phyloP scores from a whole-genome alignment of 1,140 invertebrate species.

The Heliconius nattereri region DNA sequence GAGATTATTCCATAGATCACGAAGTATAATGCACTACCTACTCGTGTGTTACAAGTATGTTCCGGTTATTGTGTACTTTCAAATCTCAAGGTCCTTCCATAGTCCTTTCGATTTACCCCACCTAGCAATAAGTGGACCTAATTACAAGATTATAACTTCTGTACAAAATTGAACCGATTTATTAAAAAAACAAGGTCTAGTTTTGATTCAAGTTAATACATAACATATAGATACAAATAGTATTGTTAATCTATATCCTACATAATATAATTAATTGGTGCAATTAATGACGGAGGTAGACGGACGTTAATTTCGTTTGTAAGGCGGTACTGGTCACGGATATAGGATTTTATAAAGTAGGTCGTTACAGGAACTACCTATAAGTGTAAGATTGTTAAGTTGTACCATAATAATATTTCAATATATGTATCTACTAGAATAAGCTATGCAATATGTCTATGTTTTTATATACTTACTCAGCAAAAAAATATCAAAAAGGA shows the following conservation, averaged over 20 bases:
- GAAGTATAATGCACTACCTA: slow-evolving; percentile 25
- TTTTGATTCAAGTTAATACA: slow-evolving; percentile 12
- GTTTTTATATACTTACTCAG: no score
- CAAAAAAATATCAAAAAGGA: background rate
- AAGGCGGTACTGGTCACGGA: slow-evolving; percentile 54
- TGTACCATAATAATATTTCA: background rate
- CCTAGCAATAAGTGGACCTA: slow-evolving; percentile 49
- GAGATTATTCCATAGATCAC: slow-evolving; percentile 27
- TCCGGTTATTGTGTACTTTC: slow-evolving; percentile 69
- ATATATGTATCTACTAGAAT: no score
- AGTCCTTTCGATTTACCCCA: slow-evolving; percentile 55
- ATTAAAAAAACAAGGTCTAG: slow-evolving; percentile 14
- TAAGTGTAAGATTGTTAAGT: background rate
- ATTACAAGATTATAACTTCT: slow-evolving; percentile 37
- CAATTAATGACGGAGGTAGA: slow-evolving; percentile 40
- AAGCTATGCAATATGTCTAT: no score
- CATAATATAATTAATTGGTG: slow-evolving; percentile 46
- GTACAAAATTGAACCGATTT: slow-evolving; percentile 19
- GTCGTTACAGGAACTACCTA: background rate
- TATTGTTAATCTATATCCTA: slow-evolving; percentile 41
- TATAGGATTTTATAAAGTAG: slow-evolving; percentile 40
- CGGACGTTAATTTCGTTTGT: slow-evolving; percentile 49
- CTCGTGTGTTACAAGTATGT: slow-evolving; percentile 44
- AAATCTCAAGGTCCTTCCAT: slow-evolving; percentile 64
- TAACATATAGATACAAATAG: slow-evolving; percentile 3